Evolutionary conservation across 2,113 vertebrate genomes (phyloP), one percentile per base, ranked within the genome.

Genomic region (Seriola quinqueradiata): DNA sequence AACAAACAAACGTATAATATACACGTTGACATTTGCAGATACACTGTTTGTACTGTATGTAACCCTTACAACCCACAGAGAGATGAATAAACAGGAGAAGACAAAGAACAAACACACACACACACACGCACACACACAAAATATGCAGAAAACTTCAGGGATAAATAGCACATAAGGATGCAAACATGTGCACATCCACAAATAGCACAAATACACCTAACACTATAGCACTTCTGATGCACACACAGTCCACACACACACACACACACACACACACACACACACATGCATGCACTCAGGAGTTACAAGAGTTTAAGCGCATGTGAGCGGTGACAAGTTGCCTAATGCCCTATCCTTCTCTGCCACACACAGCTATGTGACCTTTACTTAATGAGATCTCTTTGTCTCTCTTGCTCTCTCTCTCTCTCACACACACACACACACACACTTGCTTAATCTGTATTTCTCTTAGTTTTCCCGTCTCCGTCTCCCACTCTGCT

Each of bases 331-430:
- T 78, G 76, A 89, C 83, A 82, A 66, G 69, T 60, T 55, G 42
- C 60, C 67, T 52, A 60, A 76, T 66, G 44, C 50, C 58, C 66
- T n/a, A 76, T 75, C 38, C 16, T 34, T 75, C 73, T 74, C 67
- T 70, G 57, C 44, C 38, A 46, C 70, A 85, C 75, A 55, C 19
- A 13, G 13, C 61, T 57, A 23, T 52, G 58, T 87, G 88, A 91
- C 86, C 88, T 91, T 90, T 88, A 75, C 19, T 65, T 87, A 90
- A 92, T 84, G 83, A 89, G 70, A 74, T 71, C 46, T 42, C 40
- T n/a, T 21, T 44, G n/a, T 68, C 32, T 40, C 28, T 25, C n/a
- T 38, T 50, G 60, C 40, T 25, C 21, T 23, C 44, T n/a, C 7
- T 14, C 17, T 32, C 11, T 13, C 5, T 16, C 21, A 38, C 19